Percentiles rank a stretch among this genome's conserved stretches.
These are phyloP conservation scores for Limanda limanda DNA, from an alignment of 2,113 vertebrate genomes.

Conservation along the genomic window DNA sequence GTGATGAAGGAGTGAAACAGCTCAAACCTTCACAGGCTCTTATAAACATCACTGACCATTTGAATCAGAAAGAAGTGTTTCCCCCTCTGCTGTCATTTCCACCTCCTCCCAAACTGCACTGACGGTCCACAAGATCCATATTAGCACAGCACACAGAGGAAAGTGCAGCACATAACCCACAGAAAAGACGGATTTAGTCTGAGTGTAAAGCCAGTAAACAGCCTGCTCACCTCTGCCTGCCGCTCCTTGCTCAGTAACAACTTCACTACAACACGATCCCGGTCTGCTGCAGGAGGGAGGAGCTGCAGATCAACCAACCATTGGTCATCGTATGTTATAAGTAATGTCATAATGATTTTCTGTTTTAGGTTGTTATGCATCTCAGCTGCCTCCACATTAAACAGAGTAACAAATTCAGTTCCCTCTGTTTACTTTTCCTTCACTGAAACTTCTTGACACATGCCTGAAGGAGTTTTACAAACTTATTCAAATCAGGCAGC, in stretches of 20 bases:
- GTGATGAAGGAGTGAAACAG: background rate
- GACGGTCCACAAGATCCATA: background rate
- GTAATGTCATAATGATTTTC: background rate
- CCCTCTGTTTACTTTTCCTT: background rate
- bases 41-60: background rate
- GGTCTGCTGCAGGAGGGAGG: conserved; percentile 28
- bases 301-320: conserved; percentile 13
- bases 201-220: background rate
- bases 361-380: background rate
- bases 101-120: background rate
- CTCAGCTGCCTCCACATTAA: background rate
- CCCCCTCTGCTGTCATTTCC: background rate
- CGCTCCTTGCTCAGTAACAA: conserved; percentile 15
- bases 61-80: background rate
- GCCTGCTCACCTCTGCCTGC: conserved; percentile 37
- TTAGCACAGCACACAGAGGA: background rate
- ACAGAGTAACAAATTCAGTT: background rate
- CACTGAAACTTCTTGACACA: background rate
- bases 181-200: background rate
- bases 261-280: background rate
- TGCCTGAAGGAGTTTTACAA: background rate
- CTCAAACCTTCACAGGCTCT: background rate
- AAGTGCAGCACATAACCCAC: background rate
- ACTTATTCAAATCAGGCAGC: background rate
- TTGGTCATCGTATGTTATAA: no score